Conservation (phyloP, 2,888 invertebrate genomes). For the Drosophila infuscata region DNA sequence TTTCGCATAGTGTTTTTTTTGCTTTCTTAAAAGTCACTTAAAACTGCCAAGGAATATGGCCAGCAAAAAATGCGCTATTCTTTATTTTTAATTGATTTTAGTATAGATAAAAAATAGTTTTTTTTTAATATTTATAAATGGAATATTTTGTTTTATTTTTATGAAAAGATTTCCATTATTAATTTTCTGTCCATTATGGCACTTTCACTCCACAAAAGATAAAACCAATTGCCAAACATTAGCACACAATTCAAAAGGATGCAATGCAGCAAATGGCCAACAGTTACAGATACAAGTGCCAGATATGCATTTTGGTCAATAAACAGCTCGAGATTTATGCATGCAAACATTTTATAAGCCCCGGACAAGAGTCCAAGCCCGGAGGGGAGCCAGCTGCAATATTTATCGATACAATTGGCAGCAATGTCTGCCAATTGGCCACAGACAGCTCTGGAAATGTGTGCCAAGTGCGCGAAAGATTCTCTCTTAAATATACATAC, state of each 20-base stretch:
- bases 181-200: slow-evolving; percentile 22
- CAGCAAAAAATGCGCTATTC: background rate
- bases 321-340: slow-evolving; percentile 69
- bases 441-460: slow-evolving; percentile 47
- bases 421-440: slow-evolving; percentile 58
- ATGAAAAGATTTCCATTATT: slow-evolving; percentile 15
- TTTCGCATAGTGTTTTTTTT: slow-evolving; percentile 10
- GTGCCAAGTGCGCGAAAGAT: slow-evolving; percentile 58
- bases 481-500: slow-evolving; percentile 2
- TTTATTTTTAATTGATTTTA: slow-evolving; percentile 21
- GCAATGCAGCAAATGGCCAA: slow-evolving; percentile 33
- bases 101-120: too few relatives aligned
- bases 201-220: slow-evolving; percentile 11
- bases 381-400: slow-evolving; percentile 44
- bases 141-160: slow-evolving; percentile 1
- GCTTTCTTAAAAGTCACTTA: slow-evolving; percentile 31
- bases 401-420: slow-evolving; percentile 67
- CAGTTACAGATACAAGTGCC: slow-evolving; percentile 32
- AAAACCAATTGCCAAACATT: slow-evolving; percentile 43
- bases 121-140: background rate
- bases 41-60: slow-evolving; percentile 6
- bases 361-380: slow-evolving; percentile 26
- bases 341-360: slow-evolving; percentile 56
- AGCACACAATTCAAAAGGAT: slow-evolving; percentile 44
- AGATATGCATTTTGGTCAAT: slow-evolving; percentile 36